Conservation (phyloP, 2,888 invertebrate genomes). For the Neoitamus cyanurus region DNA sequence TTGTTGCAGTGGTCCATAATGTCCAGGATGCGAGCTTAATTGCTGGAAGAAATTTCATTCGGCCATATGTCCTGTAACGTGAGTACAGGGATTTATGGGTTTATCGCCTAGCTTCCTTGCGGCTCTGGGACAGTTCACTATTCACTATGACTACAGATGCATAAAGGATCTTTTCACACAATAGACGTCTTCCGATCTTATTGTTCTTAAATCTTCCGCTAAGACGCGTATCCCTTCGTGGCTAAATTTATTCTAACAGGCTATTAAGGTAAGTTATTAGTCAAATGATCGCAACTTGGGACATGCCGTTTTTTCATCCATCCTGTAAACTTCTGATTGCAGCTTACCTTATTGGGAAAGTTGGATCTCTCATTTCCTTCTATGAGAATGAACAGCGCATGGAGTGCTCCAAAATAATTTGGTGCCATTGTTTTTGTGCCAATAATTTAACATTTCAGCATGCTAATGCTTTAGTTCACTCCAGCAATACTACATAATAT, state of each 20-base stretch:
- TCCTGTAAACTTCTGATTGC: too few species aligned
- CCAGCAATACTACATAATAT: too few species aligned
- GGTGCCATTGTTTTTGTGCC: too few species aligned
- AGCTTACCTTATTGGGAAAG: too few species aligned
- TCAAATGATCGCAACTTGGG: neutral
- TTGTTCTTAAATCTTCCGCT: neutral
- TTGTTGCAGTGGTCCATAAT: constrained; percentile 6
- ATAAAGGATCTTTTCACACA: neutral
- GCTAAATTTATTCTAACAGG: neutral
- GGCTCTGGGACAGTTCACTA: neutral
- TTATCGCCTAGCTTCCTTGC: neutral
- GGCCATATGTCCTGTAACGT: constrained; percentile 21
- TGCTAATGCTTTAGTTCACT: too few species aligned
- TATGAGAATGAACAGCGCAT: too few species aligned
- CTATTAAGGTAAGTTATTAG: neutral
- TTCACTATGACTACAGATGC: neutral
- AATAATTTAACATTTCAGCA: too few species aligned
- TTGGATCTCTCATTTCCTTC: too few species aligned
- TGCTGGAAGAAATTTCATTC: constrained; percentile 19
- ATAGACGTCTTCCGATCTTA: neutral
- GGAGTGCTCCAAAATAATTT: too few species aligned
- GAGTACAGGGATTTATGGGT: neutral
- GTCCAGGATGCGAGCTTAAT: constrained; percentile 39
- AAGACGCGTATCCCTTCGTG: neutral
- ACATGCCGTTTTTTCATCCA: neutral